These are phyloP conservation scores for Psilopsiagon aymara DNA, from an alignment of 2,113 vertebrate genomes.

Conservation along the genomic window DNA sequence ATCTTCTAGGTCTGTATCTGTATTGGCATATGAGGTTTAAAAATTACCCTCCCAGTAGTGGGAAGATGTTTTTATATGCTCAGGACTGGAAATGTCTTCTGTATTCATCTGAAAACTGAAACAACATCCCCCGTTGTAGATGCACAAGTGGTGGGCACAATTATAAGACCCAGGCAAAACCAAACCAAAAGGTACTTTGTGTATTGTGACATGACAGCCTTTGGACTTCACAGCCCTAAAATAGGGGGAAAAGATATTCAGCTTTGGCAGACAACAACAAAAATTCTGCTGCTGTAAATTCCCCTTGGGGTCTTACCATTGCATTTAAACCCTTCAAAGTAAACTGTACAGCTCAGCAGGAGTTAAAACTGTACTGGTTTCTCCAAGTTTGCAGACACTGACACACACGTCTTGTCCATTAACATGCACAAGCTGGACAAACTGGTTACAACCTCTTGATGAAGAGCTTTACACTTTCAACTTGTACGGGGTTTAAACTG, in stretches of 20 bases:
- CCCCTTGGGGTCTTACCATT: neutral
- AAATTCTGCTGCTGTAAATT: neutral
- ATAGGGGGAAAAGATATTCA: neutral
- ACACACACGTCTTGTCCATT: neutral
- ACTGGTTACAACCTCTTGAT: neutral
- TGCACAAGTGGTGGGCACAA: neutral
- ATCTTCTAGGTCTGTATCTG: neutral
- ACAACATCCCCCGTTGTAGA: neutral
- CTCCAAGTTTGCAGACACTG: neutral
- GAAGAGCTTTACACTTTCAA: neutral
- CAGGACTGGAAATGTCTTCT: neutral
- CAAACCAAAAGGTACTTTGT: neutral
- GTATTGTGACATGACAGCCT: neutral
- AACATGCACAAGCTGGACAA: neutral
- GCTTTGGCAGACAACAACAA: neutral
- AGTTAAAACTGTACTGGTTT: neutral
- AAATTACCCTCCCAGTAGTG: neutral
- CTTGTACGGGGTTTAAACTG: neutral
- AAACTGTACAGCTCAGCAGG: neutral
- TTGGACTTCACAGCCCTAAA: neutral
- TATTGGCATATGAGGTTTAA: neutral
- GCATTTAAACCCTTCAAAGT: neutral
- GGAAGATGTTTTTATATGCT: neutral
- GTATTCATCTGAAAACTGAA: neutral
- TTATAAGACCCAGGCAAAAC: neutral